phyloP scores from a whole-genome alignment of 2,888 invertebrate species.

The Diarsia mendica region DNA sequence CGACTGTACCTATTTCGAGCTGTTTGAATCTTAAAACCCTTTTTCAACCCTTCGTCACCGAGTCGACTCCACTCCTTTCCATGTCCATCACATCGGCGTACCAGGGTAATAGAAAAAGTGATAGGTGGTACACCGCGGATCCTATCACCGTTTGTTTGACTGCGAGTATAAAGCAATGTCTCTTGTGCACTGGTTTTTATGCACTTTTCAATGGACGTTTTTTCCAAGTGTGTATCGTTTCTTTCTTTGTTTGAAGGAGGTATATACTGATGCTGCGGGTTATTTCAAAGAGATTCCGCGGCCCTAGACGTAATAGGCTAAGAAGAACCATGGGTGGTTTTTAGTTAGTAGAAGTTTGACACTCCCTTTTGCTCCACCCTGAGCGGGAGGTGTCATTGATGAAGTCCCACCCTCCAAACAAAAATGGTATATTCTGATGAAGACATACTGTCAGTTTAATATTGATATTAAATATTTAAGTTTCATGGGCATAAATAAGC shows the following conservation, averaged over 20 bases:
- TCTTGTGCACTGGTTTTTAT: conserved; percentile 58
- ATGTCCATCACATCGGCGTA: conserved; percentile 63
- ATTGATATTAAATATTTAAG: not conserved
- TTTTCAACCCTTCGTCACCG: not conserved
- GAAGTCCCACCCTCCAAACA: too few relatives aligned
- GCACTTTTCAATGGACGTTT: conserved; percentile 27
- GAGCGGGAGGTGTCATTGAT: too few relatives aligned
- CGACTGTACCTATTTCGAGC: too few relatives aligned
- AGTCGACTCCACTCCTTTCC: conserved; percentile 39
- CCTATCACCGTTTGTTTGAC: conserved; percentile 79
- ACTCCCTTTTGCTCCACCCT: too few relatives aligned
- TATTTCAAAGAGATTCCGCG: too few relatives aligned
- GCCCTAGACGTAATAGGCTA: too few relatives aligned
- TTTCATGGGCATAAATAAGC: too few relatives aligned
- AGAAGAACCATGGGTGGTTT: too few relatives aligned
- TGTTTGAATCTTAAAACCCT: not conserved
- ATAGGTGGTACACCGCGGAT: conserved; percentile 86
- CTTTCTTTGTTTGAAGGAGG: conserved; percentile 2
- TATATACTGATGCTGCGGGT: not conserved
- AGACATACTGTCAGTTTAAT: not conserved
- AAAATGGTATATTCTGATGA: not conserved
- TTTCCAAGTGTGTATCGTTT: conserved; percentile 20
- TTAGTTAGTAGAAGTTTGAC: too few relatives aligned
- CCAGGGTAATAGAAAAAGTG: conserved; percentile 87
- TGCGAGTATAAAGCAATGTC: conserved; percentile 70